Conservation (phyloP, 2,113 vertebrate genomes). For the Xenopus laevis region DNA sequence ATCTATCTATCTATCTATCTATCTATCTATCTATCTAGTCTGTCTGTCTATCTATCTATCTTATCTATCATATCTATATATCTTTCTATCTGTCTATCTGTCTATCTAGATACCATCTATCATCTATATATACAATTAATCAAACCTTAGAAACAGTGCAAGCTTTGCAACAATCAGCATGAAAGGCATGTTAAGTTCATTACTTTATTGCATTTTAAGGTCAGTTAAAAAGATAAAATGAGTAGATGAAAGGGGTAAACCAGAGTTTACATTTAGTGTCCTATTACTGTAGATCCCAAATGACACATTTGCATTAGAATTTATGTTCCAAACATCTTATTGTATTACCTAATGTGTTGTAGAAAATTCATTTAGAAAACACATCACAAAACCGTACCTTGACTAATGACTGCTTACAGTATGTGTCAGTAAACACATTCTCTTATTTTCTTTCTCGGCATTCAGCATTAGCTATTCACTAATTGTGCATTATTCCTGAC, state of each 20-base stretch:
- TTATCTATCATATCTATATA: too few relatives aligned
- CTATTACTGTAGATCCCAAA: neutral
- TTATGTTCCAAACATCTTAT: conserved; percentile 3
- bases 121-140: too few relatives aligned
- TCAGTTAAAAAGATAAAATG: neutral
- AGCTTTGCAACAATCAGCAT: too few relatives aligned
- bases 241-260: neutral
- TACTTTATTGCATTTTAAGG: neutral
- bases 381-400: neutral
- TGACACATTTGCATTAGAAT: neutral
- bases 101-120: too few relatives aligned
- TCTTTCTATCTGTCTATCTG: too few relatives aligned
- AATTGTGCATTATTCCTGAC: neutral
- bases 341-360: neutral
- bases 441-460: neutral
- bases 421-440: conserved; percentile 1
- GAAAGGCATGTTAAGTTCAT: neutral
- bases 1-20: too few relatives aligned
- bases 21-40: too few relatives aligned
- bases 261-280: neutral
- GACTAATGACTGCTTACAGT: neutral
- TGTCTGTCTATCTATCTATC: too few relatives aligned
- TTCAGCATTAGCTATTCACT: neutral
- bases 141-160: too few relatives aligned
- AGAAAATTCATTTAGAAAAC: neutral